Evolutionary conservation across 2,113 vertebrate genomes (phyloP), one percentile per base, ranked within the genome.

Genomic region (Nannospalax galili): DNA sequence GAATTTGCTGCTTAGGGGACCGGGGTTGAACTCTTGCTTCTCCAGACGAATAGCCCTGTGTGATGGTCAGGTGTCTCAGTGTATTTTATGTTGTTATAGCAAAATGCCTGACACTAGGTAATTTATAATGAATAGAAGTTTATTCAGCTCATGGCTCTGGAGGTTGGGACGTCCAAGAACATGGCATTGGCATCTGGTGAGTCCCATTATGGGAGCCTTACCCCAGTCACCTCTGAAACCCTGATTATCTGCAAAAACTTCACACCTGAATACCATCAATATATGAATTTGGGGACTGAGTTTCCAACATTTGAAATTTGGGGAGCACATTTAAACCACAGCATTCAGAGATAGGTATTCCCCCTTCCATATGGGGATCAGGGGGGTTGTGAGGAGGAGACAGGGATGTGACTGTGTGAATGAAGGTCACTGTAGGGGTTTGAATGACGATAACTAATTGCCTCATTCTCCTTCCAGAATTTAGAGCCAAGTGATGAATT

Each of bases 391-490:
- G 32, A 40, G 48, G 37, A 24, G 20, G 56, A 19, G 7, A 15
- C 2, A 0, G 12, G 6, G 60, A 22, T 15, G 17, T 32, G 2
- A 20, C 5, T 32, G 7, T 1, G 6, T 19, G 28, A 60, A 42
- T 28, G 26, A 67, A 80, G 20, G 37, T n/a, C 45, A 22, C 88
- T 17, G 37, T 35, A 1, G 62, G 67, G 14, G 19, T 45, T 19
- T 40, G 88, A 30, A 37, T 60, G 93, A 84, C 79, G 90, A 73
- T 87, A 82, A 87, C 75, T 67, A 82, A 87, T 79, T 22, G 1
- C 62, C 64, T 81, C 24, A 4, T 86, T 74, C 45, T 67, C 84
- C 14, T 88, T 3, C 11, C 45, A 75, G 90, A 65, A 15, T 65
- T 88, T 45, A 56, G 62, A 85, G 56, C 64, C 67, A 73, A 22